Evolutionary conservation across 2,888 invertebrate species (phyloP).

Genomic region (Phymatocera aterrima): DNA sequence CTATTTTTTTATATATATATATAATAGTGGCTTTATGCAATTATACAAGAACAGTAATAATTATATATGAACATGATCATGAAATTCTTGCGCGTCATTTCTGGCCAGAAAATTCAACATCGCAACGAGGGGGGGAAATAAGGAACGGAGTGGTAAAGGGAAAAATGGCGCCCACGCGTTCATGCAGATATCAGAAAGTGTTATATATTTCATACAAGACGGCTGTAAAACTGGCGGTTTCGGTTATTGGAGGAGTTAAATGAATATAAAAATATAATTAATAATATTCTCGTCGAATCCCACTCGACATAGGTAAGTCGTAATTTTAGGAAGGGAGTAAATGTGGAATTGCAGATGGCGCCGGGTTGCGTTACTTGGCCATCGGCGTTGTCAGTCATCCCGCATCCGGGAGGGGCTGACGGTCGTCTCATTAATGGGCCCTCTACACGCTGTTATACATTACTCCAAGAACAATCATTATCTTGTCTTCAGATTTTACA

Average conservation of each 20-base stretch:
- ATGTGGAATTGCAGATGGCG: slow-evolving; percentile 70
- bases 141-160: background rate
- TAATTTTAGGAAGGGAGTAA: slow-evolving; percentile 54
- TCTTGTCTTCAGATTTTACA: background rate
- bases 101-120: slow-evolving; percentile 21
- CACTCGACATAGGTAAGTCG: slow-evolving; percentile 51
- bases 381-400: slow-evolving; percentile 60
- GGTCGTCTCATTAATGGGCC: too few species aligned
- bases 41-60: background rate
- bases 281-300: slow-evolving; percentile 4
- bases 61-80: background rate
- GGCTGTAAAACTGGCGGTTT: background rate
- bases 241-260: background rate
- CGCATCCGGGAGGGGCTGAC: slow-evolving; percentile 57
- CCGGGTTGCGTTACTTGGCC: slow-evolving; percentile 62
- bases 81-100: slow-evolving; percentile 14
- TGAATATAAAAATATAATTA: background rate
- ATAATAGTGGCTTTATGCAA: background rate
- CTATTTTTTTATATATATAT: too few species aligned
- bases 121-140: background rate
- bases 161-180: slow-evolving; percentile 3
- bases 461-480: slow-evolving; percentile 12
- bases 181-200: background rate
- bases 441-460: background rate
- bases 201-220: background rate